Evolutionary conservation across 2,113 vertebrate genomes (phyloP), one percentile per base, ranked within the genome.

Genomic region (Dipodomys merriami): DNA sequence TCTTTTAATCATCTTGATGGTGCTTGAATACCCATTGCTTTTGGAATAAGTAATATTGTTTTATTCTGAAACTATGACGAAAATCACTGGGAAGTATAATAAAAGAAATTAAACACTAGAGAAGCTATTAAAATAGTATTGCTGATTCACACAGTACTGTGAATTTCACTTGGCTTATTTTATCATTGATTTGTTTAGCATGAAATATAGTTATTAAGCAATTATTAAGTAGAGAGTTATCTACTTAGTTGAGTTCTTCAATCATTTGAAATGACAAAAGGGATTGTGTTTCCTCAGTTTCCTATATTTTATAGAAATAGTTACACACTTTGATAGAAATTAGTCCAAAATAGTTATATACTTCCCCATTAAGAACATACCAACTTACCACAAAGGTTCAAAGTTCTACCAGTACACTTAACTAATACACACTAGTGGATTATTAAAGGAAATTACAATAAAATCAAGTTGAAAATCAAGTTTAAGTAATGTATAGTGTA

Each of bases 51-150:
- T 88, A 69, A 90, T 39, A 2, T 44, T 77, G 29, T 67, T 65
- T 85, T 60, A 90, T 88, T 82, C 39, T 60, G 86, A 84, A 82
- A 80, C 53, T 85, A 74, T 78, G 79, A 74, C 79, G n/a, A 64
- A 84, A 95, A 83, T 93, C 29, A 86, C 80, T 72, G 33, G 85
- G 27, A 85, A 88, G 11, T 83, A 23, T 95, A 65, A 86, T 78
- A 94, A 93, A 39, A 81, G 35, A 93, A 79, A n/a, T 67, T 57
- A 94, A 83, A 93, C 49, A 23, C 46, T 65, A 71, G n/a, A 22
- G 60, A 94, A 90, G 30, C 83, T 94, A 92, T 85, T 93, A 94
- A 81, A 29, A 92, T 73, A 76, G 71, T 30, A 83, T 80, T 93
- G 79, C 20, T 30, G 82, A 57, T 91, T 84, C 72, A 93, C 62